Evolutionary conservation across 2,797 vertebrate genomes (phyloP).

Genomic region (Pseudopleuronectes americanus): DNA sequence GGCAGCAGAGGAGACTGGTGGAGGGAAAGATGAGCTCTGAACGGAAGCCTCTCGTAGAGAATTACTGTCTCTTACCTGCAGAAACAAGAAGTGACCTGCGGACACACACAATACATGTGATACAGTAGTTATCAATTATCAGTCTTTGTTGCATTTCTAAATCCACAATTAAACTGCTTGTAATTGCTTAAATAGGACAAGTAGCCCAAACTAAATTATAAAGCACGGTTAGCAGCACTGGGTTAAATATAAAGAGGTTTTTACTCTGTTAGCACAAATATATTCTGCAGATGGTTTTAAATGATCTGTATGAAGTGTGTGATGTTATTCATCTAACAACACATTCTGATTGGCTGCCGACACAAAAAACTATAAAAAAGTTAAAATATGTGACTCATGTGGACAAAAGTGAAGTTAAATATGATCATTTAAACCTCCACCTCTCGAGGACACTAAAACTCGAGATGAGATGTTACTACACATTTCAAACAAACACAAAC

Average conservation of each 20-base stretch:
- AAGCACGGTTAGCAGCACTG: background rate
- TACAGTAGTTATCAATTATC: background rate
- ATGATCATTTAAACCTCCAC: background rate
- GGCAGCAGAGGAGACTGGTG: constrained; percentile 69
- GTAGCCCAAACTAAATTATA: background rate
- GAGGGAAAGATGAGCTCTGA: constrained; percentile 83
- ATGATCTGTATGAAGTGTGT: no score
- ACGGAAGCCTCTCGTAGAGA: constrained; percentile 72
- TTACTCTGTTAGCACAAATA: background rate
- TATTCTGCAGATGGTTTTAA: background rate
- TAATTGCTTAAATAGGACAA: no score
- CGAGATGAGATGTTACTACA: background rate
- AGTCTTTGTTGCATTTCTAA: background rate
- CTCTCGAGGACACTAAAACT: background rate
- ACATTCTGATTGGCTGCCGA: no score
- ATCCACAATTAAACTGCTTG: no score
- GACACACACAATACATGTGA: constrained; percentile 13
- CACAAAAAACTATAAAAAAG: background rate
- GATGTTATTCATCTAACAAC: no score
- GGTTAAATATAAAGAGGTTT: background rate
- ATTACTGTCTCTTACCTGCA: constrained; percentile 78
- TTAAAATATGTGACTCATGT: no score
- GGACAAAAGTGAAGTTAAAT: background rate
- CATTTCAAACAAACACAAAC: background rate
- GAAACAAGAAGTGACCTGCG: constrained; percentile 88